phyloP scores from a whole-genome alignment of 2,113 vertebrate species.

The Odobenus rosmarus region DNA sequence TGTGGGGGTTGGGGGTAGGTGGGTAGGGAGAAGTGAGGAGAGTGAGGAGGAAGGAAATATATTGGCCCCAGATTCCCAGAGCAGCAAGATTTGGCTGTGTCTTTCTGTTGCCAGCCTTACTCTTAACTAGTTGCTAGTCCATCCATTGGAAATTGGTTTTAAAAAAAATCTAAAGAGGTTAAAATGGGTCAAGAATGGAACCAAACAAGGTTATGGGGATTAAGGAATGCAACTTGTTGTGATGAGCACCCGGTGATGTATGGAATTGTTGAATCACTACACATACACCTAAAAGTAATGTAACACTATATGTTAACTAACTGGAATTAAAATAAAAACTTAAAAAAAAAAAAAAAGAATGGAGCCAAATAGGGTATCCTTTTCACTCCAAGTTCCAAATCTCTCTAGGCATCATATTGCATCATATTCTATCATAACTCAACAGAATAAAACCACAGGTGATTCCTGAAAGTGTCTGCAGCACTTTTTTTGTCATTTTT shows the following conservation, averaged over 20 bases:
- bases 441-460: background rate
- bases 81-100: background rate
- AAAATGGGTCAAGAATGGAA: background rate
- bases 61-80: background rate
- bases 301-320: background rate
- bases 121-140: background rate
- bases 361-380: background rate
- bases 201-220: background rate
- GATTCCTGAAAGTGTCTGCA: background rate
- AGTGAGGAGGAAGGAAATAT: background rate
- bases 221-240: background rate
- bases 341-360: background rate
- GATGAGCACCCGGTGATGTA: background rate
- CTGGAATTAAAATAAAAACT: background rate
- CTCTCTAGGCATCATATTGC: background rate
- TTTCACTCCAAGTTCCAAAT: background rate
- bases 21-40: background rate
- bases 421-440: background rate
- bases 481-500: constrained; percentile 9
- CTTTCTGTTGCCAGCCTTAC: background rate
- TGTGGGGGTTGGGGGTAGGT: background rate
- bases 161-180: background rate
- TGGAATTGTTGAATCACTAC: background rate
- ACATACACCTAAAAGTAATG: background rate
- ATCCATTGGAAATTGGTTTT: background rate